Base-by-base conservation (phyloP, 2,888 invertebrate species). In the Odontocerum albicorne region DNA sequence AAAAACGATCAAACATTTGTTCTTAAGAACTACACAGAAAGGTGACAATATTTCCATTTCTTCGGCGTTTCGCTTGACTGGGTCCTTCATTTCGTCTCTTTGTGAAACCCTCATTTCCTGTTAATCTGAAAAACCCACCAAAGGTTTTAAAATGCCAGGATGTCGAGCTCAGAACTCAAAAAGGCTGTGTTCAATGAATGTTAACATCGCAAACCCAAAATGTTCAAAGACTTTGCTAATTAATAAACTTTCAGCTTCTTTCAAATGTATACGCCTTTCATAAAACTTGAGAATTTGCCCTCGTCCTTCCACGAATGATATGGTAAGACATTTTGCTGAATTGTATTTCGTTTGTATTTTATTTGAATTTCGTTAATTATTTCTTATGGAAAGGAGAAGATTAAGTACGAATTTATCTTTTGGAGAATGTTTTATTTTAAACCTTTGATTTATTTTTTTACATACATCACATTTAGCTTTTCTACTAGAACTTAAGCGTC, bases 171-270 rank as follows among this genome's bases (percentile, higher is more conserved):
- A 17, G 19, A 16, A 44, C 16, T 20, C 38, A 36, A 38, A 33
- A 17, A 51, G 44, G 44, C 51, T 22, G 16, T 51, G 44, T 36
- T 43, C 51, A 43, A 51, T 51, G 51, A 51, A 51, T 44, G 51
- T 51, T 51, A 51, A 40, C 51, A 44, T 44, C 44, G 38, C 36
- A 44, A 51, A 35, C 44, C 51, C 44, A 43, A 44, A 51, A 38
- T 51, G 44, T 38, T 51, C 51, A 51, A 51, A 51, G 46, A 44
- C 51, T 51, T 51, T 44, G 44, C 51, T 51, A 51, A 51, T 51
- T 51, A 44, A 51, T 51, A 51, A 36, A 51, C 43, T 51, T 51
- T 51, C 19, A 38, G 40, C 43, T 51, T 51, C 51, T 44, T 44
- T 27, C 40, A 43, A 31, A 44, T 36, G 43, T 44, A 46, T 35